Base-by-base conservation (phyloP, 1,140 invertebrate genomes). In the Paramacrobiotus metropolitanus region DNA sequence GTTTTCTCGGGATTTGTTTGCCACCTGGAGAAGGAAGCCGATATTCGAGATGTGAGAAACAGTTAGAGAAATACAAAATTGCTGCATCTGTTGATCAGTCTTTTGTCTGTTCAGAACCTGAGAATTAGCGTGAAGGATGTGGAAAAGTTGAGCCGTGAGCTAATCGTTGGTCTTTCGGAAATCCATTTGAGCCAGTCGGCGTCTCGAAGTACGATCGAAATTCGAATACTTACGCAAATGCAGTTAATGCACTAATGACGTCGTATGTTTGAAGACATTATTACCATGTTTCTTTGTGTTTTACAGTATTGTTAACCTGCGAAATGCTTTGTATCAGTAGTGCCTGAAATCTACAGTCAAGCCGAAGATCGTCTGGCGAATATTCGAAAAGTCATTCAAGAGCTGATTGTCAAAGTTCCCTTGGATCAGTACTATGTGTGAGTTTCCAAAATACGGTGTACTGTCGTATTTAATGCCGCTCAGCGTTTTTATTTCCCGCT, bases 361-460 rank as follows among this genome's bases (percentile, higher is more conserved):
- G 77, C 79, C 1, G 70, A 80, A 62, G 68, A 76, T 64, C 66
- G 76, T 44, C 81, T 85, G 68, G 72, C 71, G 44, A 71, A 75
- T 61, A 75, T 83, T 1, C 72, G 73, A 40, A 68, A 75, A 29
- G 75, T 78, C 29, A 83, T 80, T 71, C 64, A 68, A n/a, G 74
- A 76, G 64, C 68, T 86, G 30, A 71, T 77, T 29, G 62, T 67
- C 40, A 72, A 82, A 59, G 74, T 85, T 60, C 81, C 82, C 3
- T 61, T 65, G 29, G 78, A 80, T 63, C 80, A 85, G 65, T 86
- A 83, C 73, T 86, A 85, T 70, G 81, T 69, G 72, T 73, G 65
- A 59, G 60, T 63, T 24, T n/a, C 29, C n/a, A 1, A 45, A n/a
- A n/a, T n/a, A 1, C 61, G 29, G n/a, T 29, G 21, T 2, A 29